Percentiles rank a stretch among this genome's conserved stretches.
Conservation (phyloP, 2,888 invertebrate genomes). For the Nowickia ferox region DNA sequence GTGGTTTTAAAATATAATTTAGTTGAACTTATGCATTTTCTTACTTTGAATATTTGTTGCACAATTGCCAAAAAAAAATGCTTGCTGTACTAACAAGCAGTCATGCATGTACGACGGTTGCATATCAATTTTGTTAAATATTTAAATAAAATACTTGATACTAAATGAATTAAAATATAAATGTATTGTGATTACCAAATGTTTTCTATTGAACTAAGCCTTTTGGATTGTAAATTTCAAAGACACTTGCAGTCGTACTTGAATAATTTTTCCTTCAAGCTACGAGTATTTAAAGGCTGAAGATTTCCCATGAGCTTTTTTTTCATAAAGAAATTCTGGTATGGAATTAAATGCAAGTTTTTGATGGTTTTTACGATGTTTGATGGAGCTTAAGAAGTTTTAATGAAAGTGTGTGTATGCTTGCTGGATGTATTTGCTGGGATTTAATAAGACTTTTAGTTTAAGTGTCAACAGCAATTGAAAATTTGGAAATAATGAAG, state of each 20-base stretch:
- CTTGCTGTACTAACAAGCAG: neutral
- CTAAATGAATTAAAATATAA: constrained; percentile 14
- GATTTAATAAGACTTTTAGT: too few species aligned
- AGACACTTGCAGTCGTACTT: constrained; percentile 27
- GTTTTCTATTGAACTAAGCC: constrained; percentile 40
- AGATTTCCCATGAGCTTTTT: neutral
- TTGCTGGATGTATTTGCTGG: too few species aligned
- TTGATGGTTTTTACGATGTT: too few species aligned
- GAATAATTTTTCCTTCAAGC: constrained; percentile 5
- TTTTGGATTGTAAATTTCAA: constrained; percentile 40
- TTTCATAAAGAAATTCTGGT: neutral
- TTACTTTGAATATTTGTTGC: constrained; percentile 49
- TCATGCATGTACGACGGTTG: constrained; percentile 26
- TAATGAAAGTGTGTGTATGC: too few species aligned
- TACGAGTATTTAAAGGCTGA: neutral
- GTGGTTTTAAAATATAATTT: neutral
- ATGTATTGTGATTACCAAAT: constrained; percentile 20
- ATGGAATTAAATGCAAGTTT: neutral
- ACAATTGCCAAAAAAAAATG: constrained; percentile 58
- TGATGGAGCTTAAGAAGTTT: too few species aligned
- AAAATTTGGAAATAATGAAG: too few species aligned
- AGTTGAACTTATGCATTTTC: neutral
- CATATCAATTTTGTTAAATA: constrained; percentile 53
- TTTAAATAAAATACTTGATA: neutral
- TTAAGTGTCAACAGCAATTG: too few species aligned